phyloP scores from a whole-genome alignment of 1,140 invertebrate genomes.

The Neomicropteryx cornuta region DNA sequence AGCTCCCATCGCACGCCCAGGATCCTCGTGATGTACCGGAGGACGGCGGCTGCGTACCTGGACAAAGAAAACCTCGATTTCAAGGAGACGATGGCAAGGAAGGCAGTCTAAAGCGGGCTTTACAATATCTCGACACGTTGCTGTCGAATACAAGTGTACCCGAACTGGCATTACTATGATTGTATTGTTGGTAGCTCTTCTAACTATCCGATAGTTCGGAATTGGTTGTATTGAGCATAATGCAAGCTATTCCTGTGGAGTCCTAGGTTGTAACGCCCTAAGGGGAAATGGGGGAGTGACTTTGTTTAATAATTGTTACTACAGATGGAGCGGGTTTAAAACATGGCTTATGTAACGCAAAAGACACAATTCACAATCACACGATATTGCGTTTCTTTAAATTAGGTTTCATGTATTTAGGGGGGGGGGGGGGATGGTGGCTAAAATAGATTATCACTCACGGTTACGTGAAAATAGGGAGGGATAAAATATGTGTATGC shows the following conservation, averaged over 20 bases:
- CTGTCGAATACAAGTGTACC: background rate
- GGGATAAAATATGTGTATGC: too few relatives aligned
- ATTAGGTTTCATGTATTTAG: too few relatives aligned
- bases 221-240: background rate
- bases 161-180: background rate
- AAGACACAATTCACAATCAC: conserved; percentile 1
- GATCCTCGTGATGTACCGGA: conserved; percentile 52
- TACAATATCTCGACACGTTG: conserved; percentile 2
- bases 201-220: background rate
- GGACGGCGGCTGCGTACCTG: conserved; percentile 30
- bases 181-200: background rate
- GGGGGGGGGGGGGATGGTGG: too few relatives aligned
- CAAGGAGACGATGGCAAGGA: background rate
- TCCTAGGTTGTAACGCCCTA: background rate
- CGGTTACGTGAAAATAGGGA: too few relatives aligned
- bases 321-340: background rate
- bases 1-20: conserved; percentile 74
- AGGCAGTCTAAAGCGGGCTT: background rate
- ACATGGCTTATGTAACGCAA: conserved; percentile 1
- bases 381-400: too few relatives aligned
- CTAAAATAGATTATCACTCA: too few relatives aligned
- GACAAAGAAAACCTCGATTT: conserved; percentile 5
- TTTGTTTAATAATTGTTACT: background rate
- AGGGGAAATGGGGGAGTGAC: too few relatives aligned
- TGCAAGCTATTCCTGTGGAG: too few relatives aligned